Evolutionary conservation across 2,113 vertebrate genomes (phyloP).

Genomic region (Phasianus colchicus): DNA sequence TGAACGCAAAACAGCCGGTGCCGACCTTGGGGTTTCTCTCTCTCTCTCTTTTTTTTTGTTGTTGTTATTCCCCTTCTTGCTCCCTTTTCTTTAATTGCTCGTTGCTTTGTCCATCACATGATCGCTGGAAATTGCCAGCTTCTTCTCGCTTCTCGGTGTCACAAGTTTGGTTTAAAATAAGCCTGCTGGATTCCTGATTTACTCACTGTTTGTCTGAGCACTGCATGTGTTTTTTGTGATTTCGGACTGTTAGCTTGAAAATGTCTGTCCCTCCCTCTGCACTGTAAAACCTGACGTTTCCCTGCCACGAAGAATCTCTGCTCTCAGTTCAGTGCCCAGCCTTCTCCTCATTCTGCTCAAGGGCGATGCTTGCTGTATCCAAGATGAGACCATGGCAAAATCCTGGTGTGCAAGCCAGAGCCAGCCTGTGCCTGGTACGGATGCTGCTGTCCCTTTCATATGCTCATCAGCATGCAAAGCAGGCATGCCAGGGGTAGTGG

Average conservation of each 20-base stretch:
- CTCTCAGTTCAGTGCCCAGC: background rate
- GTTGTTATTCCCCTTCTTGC: background rate
- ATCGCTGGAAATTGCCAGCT: slow-evolving; percentile 37
- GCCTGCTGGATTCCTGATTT: background rate
- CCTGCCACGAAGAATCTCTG: background rate
- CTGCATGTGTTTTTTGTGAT: slow-evolving; percentile 23
- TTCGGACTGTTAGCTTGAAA: background rate
- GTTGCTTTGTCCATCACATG: slow-evolving; percentile 56
- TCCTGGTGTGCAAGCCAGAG: background rate
- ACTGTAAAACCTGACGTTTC: background rate
- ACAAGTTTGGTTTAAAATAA: slow-evolving; percentile 19
- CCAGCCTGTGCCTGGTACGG: slow-evolving; percentile 42
- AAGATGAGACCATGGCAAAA: background rate
- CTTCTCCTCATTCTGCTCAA: background rate
- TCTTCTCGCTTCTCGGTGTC: slow-evolving; percentile 9
- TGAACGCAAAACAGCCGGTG: slow-evolving; percentile 61
- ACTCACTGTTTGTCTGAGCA: background rate
- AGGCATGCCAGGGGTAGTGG: background rate
- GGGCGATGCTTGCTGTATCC: rapidly evolving
- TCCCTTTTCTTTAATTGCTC: slow-evolving; percentile 60
- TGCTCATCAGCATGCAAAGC: slow-evolving; percentile 37
- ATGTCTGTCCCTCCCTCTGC: background rate
- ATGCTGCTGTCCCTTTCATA: background rate
- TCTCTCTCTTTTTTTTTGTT: background rate
- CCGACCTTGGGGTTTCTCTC: slow-evolving; percentile 69